Percentiles rank a stretch among this genome's conserved stretches.
These are phyloP conservation scores for Contarinia nasturtii DNA, from an alignment of 1,140 invertebrate species.

Conservation along the genomic window DNA sequence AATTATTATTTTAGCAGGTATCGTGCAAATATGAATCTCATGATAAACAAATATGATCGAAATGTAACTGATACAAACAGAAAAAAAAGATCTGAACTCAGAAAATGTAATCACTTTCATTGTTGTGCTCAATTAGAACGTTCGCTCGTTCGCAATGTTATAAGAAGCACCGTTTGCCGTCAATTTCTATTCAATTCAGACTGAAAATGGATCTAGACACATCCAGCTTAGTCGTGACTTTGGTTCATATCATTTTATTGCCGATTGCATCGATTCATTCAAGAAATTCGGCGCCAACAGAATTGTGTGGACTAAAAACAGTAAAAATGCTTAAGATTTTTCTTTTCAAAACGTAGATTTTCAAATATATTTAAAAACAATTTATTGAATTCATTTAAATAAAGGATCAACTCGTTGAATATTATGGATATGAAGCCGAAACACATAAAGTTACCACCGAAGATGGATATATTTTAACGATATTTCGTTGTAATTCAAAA, in stretches of 20 bases:
- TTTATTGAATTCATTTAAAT: background rate
- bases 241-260: background rate
- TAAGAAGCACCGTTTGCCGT: no score
- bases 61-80: no score
- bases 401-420: slow-evolving; percentile 25
- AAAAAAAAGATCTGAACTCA: no score
- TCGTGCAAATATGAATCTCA: no score
- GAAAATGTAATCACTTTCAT: no score
- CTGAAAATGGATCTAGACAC: no score
- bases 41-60: no score
- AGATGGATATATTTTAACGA: slow-evolving; percentile 33
- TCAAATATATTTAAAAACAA: background rate
- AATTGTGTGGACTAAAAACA: background rate
- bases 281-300: background rate
- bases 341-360: background rate
- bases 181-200: no score
- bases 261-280: background rate
- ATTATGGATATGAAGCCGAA: slow-evolving; percentile 38
- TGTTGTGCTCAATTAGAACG: no score
- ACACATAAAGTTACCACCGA: slow-evolving; percentile 28
- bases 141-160: no score
- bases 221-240: no score
- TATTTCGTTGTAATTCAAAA: slow-evolving; percentile 19
- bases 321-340: background rate
- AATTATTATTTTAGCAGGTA: no score